Percentiles rank a stretch among this genome's conserved stretches.
Conservation (phyloP, 2,797 vertebrate genomes). For the Onychomys leucogaster region DNA sequence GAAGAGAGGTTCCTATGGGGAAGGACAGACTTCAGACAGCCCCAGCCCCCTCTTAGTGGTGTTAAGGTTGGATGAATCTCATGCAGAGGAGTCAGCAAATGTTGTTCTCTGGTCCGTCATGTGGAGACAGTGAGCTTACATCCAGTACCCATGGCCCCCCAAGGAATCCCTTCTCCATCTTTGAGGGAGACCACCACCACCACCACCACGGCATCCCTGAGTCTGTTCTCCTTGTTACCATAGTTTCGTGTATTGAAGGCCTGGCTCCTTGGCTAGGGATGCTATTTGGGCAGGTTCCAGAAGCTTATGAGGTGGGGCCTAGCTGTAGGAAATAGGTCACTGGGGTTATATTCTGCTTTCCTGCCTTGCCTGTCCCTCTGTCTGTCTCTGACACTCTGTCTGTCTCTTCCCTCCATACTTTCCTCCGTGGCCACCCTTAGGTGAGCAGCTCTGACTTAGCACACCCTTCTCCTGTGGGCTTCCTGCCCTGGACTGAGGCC, state of each 20-base stretch:
- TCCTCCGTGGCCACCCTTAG: neutral
- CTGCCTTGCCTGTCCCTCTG: neutral
- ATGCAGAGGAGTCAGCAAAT: neutral
- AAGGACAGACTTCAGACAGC: neutral
- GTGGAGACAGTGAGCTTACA: neutral
- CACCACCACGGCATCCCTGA: neutral
- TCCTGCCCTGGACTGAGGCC: neutral
- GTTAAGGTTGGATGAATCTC: neutral
- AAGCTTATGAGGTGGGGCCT: neutral
- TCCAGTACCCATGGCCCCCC: neutral
- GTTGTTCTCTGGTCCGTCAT: fast-evolving
- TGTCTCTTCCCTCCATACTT: fast-evolving
- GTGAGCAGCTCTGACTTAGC: neutral
- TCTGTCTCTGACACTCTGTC: neutral
- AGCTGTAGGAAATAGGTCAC: neutral
- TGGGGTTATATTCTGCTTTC: neutral
- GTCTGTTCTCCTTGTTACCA: neutral
- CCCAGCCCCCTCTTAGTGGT: neutral
- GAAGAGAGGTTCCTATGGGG: fast-evolving
- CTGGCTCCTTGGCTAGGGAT: neutral
- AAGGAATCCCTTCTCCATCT: neutral
- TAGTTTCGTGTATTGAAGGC: neutral
- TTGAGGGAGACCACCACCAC: neutral
- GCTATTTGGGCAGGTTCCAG: neutral
- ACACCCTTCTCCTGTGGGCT: neutral